Evolutionary conservation across 2,888 invertebrate species (phyloP).

Genomic region (Therioaphis trifolii): DNA sequence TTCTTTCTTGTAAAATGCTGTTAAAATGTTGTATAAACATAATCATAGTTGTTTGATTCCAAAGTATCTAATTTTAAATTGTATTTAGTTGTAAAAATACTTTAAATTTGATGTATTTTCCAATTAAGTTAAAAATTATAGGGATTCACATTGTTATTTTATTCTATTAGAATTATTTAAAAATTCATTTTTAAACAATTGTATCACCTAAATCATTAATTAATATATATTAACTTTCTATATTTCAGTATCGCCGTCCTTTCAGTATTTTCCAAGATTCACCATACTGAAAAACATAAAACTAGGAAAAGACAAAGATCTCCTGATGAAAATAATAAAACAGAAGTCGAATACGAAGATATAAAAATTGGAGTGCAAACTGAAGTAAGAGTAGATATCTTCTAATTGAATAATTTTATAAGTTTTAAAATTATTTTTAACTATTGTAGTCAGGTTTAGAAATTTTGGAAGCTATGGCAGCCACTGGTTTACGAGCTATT

Average conservation of each 20-base stretch:
- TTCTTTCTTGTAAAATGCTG: too few relatives aligned
- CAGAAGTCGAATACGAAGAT: slow-evolving; percentile 19
- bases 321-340: slow-evolving; percentile 63
- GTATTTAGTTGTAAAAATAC: too few relatives aligned
- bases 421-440: background rate
- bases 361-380: slow-evolving; percentile 26
- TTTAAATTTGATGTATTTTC: too few relatives aligned
- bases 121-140: too few relatives aligned
- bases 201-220: too few relatives aligned
- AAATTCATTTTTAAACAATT: too few relatives aligned
- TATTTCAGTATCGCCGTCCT: slow-evolving; percentile 78
- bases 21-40: too few relatives aligned
- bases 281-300: slow-evolving; percentile 67
- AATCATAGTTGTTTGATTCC: too few relatives aligned
- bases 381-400: slow-evolving; percentile 29
- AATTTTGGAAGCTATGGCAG: slow-evolving; percentile 93
- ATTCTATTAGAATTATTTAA: too few relatives aligned
- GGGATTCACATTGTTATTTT: too few relatives aligned
- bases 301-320: slow-evolving; percentile 67
- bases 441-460: slow-evolving; percentile 71
- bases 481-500: slow-evolving; percentile 94
- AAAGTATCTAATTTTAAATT: too few relatives aligned
- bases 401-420: background rate
- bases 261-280: slow-evolving; percentile 75
- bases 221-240: background rate